phyloP scores from a whole-genome alignment of 1,140 invertebrate genomes.

The Paraescarpia echinospica region DNA sequence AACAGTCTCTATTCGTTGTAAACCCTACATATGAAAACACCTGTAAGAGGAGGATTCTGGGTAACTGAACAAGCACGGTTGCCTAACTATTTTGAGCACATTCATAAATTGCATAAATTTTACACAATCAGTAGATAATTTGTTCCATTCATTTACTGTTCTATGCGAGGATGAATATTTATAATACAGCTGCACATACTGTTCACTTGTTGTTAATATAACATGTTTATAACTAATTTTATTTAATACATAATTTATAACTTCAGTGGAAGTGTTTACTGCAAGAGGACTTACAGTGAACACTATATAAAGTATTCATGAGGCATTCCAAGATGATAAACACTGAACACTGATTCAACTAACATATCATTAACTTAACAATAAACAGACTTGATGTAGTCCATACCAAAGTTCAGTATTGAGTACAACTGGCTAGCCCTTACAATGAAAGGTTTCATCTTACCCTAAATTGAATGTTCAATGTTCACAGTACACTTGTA shows the following conservation, averaged over 20 bases:
- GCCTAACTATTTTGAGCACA: no score
- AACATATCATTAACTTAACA: not conserved
- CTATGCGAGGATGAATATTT: no score
- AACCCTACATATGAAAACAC: no score
- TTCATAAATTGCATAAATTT: no score
- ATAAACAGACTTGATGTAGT: not conserved
- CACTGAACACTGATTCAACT: not conserved
- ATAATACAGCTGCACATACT: no score
- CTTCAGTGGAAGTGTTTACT: not conserved
- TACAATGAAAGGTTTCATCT: not conserved
- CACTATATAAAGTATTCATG: not conserved
- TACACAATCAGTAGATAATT: no score
- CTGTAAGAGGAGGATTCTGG: no score
- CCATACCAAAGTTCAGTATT: not conserved
- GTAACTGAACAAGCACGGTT: no score
- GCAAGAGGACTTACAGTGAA: not conserved
- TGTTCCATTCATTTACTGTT: no score
- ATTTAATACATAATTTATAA: not conserved
- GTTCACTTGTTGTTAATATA: not conserved
- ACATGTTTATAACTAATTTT: not conserved
- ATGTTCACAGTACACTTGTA: not conserved
- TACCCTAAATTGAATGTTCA: not conserved
- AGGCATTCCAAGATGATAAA: not conserved
- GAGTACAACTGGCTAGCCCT: not conserved
- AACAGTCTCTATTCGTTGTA: no score